Conservation (phyloP, 2,888 invertebrate species). For the Drosophila quinaria region DNA sequence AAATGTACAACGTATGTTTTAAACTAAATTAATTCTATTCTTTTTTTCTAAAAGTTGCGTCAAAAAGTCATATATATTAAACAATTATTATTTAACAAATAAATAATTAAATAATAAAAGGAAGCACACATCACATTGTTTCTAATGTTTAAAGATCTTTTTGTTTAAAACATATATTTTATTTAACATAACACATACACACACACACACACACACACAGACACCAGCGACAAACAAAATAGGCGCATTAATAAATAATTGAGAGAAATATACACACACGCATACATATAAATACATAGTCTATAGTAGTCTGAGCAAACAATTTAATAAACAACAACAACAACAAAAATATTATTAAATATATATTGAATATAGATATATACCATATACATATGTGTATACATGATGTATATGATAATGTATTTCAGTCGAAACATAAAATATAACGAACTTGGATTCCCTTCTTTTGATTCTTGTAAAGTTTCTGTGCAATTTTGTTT, state of each 20-base stretch:
- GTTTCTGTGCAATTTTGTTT: constrained; percentile 69
- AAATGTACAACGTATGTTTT: constrained; percentile 72
- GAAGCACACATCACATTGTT: constrained; percentile 60
- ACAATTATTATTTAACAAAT: constrained; percentile 56
- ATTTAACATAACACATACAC: constrained; percentile 24
- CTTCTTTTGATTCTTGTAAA: constrained; percentile 20
- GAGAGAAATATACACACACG: constrained; percentile 26
- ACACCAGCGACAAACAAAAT: constrained; percentile 37
- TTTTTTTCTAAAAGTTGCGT: constrained; percentile 70
- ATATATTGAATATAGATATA: constrained; percentile 44
- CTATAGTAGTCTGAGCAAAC: constrained; percentile 72
- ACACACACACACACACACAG: constrained; percentile 25
- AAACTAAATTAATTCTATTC: constrained; percentile 48
- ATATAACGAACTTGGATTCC: constrained; percentile 15
- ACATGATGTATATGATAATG: constrained; percentile 20
- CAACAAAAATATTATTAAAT: constrained; percentile 30
- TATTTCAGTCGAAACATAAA: constrained; percentile 18
- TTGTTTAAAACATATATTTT: constrained; percentile 37
- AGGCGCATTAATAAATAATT: constrained; percentile 61
- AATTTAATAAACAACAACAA: constrained; percentile 44
- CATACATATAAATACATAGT: constrained; percentile 65
- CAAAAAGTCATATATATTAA: constrained; percentile 77
- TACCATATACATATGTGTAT: constrained; percentile 13
- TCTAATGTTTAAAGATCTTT: constrained; percentile 47
- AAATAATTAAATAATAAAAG: constrained; percentile 34